Conservation (phyloP, 2,113 vertebrate species). For the Eudorcas thomsonii region DNA sequence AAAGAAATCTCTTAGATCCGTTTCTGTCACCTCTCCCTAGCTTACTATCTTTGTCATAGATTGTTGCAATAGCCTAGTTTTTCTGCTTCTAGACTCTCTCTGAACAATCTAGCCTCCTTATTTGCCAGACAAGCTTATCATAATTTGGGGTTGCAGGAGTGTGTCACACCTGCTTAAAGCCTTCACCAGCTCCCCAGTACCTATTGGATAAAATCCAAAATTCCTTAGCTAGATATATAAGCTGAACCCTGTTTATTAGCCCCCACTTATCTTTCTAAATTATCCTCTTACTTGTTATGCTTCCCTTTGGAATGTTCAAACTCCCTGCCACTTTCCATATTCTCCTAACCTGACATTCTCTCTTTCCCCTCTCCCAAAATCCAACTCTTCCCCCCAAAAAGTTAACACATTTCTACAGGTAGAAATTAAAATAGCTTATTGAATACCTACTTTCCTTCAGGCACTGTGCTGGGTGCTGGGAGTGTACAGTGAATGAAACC, state of each 20-base stretch:
- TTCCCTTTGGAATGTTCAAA: not conserved
- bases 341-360: not conserved
- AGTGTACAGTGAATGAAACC: not conserved
- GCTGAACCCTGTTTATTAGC: constrained; percentile 2
- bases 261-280: not conserved
- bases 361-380: not conserved
- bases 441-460: not conserved
- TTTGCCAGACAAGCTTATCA: not conserved
- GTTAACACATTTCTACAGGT: not conserved
- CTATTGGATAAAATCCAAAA: constrained; percentile 11
- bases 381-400: rapidly evolving
- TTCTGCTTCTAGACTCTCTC: not conserved
- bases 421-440: not conserved
- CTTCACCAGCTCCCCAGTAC: not conserved
- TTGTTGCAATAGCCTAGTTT: not conserved
- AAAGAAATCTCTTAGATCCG: not conserved
- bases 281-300: not conserved
- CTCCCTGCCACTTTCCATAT: not conserved
- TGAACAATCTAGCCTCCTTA: not conserved
- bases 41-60: constrained; percentile 8
- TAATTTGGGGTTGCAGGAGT: not conserved
- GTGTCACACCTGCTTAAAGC: not conserved
- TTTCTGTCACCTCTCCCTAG: not conserved
- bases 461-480: not conserved
- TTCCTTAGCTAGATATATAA: not conserved